phyloP scores from a whole-genome alignment of 2,888 invertebrate species.

The Aleiodes leptofemur region DNA sequence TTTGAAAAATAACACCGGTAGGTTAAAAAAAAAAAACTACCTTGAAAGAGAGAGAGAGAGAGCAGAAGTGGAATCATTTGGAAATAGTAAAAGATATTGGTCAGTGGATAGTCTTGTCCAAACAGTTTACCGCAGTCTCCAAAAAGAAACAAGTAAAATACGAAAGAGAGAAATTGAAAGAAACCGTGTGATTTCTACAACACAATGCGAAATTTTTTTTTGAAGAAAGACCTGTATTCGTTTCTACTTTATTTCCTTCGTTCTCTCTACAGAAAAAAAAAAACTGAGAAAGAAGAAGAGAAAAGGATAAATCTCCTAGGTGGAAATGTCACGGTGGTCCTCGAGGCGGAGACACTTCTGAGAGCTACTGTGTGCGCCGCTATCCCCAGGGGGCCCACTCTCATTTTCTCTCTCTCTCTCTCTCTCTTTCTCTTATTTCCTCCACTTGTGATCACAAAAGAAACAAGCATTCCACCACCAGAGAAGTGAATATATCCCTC shows the following conservation, averaged over 20 bases:
- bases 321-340: slow-evolving; percentile 71
- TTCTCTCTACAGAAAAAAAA: slow-evolving; percentile 43
- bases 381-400: slow-evolving; percentile 64
- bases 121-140: slow-evolving; percentile 32
- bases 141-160: not conserved
- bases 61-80: not conserved
- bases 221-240: slow-evolving; percentile 25
- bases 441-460: slow-evolving; percentile 49
- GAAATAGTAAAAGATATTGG: slow-evolving; percentile 45
- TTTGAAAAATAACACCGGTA: slow-evolving; percentile 45
- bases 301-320: slow-evolving; percentile 66
- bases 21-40: slow-evolving; percentile 26
- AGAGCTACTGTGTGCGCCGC: slow-evolving; percentile 67
- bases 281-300: not conserved
- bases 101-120: slow-evolving; percentile 44
- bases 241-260: slow-evolving; percentile 34
- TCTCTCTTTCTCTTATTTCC: slow-evolving; percentile 47
- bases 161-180: slow-evolving; percentile 3
- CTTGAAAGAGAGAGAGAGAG: not conserved
- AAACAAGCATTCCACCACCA: slow-evolving; percentile 31
- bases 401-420: slow-evolving; percentile 53
- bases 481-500: slow-evolving; percentile 51
- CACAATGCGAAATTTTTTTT: slow-evolving; percentile 34
- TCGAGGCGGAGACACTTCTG: slow-evolving; percentile 65
- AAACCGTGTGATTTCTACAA: slow-evolving; percentile 12